Base-by-base conservation (phyloP, 2,888 invertebrate genomes). In the Cactoblastis cactorum region DNA sequence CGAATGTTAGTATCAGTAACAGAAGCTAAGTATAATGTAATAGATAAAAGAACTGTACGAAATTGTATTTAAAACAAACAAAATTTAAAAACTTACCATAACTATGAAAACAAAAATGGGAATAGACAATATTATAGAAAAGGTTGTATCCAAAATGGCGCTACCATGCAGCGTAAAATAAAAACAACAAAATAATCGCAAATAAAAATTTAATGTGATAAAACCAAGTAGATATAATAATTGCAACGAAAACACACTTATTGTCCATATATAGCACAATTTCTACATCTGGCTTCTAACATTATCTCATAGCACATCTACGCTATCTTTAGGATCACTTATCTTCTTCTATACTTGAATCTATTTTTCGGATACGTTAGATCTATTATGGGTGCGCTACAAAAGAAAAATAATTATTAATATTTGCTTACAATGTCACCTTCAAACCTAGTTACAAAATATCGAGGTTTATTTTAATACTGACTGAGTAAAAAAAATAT, bases 331-430 rank as follows among this genome's bases (percentile, higher is more conserved):
- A 65, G 63, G 69, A 57, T 54, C 49, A 45, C 47, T 58, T 73
- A 76, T 80, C 87, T 83, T 80, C 83, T 83, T 75, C 82, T 78
- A 77, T 80, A 84, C 77, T 84, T 87, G 83, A 77, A 86, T 84
- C 78, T 88, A 77, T 83, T 88, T 77, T 77, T 65, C 61, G 77
- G 66, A 74, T 80, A 81, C 62, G 74, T 74, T 63, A 82, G 70
- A 76, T 83, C 84, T 82, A 89, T 76, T 63, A 78, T 79, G 80
- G 87, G 86, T 78, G 88, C 88, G 83, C 88, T 88, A 88, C 72
- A 82, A 75, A 84, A 71, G 67, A 83, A 85, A 83, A 74, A 76
- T 58, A 55, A 56, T 59, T 50, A 59, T 67, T 69, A 67, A 68
- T 63, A 19, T 22, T 38, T 50, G 47, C 39, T 38, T 8, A 34